These are phyloP conservation scores for Troglohyphantes excavatus DNA, from an alignment of 2,888 invertebrate species.

Conservation along the genomic window DNA sequence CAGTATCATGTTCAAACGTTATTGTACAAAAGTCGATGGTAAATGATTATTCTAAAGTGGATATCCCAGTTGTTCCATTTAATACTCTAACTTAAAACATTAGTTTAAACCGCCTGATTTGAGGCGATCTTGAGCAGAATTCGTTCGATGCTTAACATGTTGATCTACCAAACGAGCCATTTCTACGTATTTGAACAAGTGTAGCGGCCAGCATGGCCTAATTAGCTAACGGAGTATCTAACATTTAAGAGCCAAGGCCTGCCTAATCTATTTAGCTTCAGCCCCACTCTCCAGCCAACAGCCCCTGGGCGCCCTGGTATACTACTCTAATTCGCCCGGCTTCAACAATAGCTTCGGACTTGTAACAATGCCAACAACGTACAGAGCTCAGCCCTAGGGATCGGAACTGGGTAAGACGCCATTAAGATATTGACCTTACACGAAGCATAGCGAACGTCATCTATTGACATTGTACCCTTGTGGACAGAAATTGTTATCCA, in stretches of 20 bases:
- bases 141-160: slow-evolving; percentile 75
- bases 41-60: too few relatives aligned
- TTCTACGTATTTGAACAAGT: slow-evolving; percentile 70
- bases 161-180: slow-evolving; percentile 72
- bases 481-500: slow-evolving; percentile 74
- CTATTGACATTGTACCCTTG: slow-evolving; percentile 65
- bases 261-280: slow-evolving; percentile 74
- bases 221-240: slow-evolving; percentile 73
- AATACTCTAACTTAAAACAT: too few relatives aligned
- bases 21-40: too few relatives aligned
- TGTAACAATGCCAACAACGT: slow-evolving; percentile 78
- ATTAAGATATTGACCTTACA: slow-evolving; percentile 78
- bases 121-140: slow-evolving; percentile 37
- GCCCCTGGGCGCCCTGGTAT: slow-evolving; percentile 62
- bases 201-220: slow-evolving; percentile 47
- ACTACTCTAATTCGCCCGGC: slow-evolving; percentile 49
- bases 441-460: slow-evolving; percentile 70
- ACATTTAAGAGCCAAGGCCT: slow-evolving; percentile 70
- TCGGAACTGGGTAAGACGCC: slow-evolving; percentile 68
- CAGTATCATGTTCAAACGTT: too few relatives aligned
- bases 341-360: slow-evolving; percentile 74
- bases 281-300: slow-evolving; percentile 72
- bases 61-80: too few relatives aligned
- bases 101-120: too few relatives aligned
- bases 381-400: slow-evolving; percentile 66